A percentile compares a stretch with the other conserved stretches of the same genome.
Conservation (phyloP, 1,140 invertebrate genomes). For the Trichoplusia ni region DNA sequence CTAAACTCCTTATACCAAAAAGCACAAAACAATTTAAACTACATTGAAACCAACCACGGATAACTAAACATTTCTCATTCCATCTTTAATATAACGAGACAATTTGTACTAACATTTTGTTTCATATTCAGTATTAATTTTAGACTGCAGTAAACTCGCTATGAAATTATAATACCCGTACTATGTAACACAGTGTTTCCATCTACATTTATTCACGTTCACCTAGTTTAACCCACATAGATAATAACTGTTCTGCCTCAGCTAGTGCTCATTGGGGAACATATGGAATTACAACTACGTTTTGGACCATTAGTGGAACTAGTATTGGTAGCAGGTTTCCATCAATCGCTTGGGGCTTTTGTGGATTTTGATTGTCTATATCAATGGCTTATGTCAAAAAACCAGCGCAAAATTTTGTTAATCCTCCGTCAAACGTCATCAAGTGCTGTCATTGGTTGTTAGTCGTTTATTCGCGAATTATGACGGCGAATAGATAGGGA, state of each 20-base stretch:
- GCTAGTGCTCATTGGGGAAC: slow-evolving; percentile 8
- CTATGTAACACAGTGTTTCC: not conserved
- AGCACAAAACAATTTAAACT: not conserved
- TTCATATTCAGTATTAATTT: slow-evolving; percentile 6
- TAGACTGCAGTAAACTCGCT: slow-evolving; percentile 9
- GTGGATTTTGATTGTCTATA: too few relatives aligned
- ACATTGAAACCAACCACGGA: slow-evolving; percentile 1
- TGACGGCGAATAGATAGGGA: too few relatives aligned
- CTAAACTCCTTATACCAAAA: too few relatives aligned
- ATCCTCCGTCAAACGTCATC: too few relatives aligned
- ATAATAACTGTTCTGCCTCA: not conserved
- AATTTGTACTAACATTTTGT: slow-evolving; percentile 3
- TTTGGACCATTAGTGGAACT: not conserved
- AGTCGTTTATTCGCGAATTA: too few relatives aligned
- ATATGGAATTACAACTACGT: slow-evolving; percentile 3
- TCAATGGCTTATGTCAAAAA: too few relatives aligned
- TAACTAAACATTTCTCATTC: not conserved
- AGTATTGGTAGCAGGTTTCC: not conserved
- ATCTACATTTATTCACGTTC: not conserved
- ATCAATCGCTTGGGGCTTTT: too few relatives aligned
- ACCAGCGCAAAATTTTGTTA: too few relatives aligned
- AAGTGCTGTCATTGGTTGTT: too few relatives aligned
- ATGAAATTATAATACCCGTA: slow-evolving; percentile 19
- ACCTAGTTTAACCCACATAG: not conserved
- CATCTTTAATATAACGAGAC: slow-evolving; percentile 1